Base-by-base conservation (phyloP, 2,797 vertebrate species). In the Tauraco hartlaubi region DNA sequence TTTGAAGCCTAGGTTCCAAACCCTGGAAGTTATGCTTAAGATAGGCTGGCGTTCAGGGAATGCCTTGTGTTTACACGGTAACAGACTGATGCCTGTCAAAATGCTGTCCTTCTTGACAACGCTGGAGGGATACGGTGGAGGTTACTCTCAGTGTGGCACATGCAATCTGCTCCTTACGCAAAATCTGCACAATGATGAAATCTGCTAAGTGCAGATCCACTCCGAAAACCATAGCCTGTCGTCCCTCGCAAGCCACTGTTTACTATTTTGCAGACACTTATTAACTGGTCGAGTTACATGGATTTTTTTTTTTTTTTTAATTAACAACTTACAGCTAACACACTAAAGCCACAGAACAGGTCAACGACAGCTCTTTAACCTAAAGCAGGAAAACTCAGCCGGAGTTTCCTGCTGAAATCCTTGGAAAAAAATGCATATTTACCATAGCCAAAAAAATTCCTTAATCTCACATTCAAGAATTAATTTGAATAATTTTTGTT, bases 161-260 rank as follows among this genome's bases (percentile, higher is more conserved):
- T 0, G 6, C 77, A 89, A 78, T 44, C 88, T 68, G 46, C 41
- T 91, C 73, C 56, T 52, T 12, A 20, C 3, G 46, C 51, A 46
- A 77, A 85, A 88, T 35, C 66, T 64, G 62, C 62, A 72, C 37
- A 51, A 43, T 28, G 43, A 64, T 16, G 54, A 64, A 75, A 55
- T 20, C 44, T 43, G 67, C 71, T 73, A 33, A 72, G 28, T 6
- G 29, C 44, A 68, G 54, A 76, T 48, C 63, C 43, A 23, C 41
- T 26, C 46, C 2, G 6, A 77, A 51, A n/a, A 66, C 39, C 3
- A 0, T 15, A 17, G 11, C 54, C 29, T 23, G 1, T 1, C 49
- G 22, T 52, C 39, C 71, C 51, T 63, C 37, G 28, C 44, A 76
- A 89, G 44, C 18, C 33, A 58, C 28, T 25, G 33, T 9, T 69